phyloP scores from a whole-genome alignment of 2,797 vertebrate species.

The Pelochelys cantorii region DNA sequence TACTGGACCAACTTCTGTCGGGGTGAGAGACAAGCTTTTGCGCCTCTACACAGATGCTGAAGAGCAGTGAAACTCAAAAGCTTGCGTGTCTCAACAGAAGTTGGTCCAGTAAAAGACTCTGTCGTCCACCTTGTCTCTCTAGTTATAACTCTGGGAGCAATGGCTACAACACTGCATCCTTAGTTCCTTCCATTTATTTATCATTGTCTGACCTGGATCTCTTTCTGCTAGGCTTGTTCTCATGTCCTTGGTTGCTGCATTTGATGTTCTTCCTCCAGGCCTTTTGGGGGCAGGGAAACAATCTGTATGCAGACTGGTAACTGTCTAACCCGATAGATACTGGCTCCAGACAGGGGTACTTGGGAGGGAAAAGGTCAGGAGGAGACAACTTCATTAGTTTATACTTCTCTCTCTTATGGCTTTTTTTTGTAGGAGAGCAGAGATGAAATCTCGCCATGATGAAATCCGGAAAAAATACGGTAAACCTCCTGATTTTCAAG shows the following conservation, averaged over 20 bases:
- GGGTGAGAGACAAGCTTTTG: not conserved
- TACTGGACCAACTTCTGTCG: not conserved
- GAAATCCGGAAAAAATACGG: slow-evolving; percentile 96
- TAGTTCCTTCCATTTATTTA: not conserved
- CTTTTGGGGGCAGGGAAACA: not conserved
- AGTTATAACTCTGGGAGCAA: not conserved
- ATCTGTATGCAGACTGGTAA: accelerated
- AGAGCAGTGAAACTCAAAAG: no score
- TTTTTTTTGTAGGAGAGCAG: slow-evolving; percentile 85
- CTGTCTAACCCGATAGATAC: not conserved
- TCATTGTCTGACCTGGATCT: not conserved
- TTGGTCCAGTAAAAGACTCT: not conserved
- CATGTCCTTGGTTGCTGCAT: accelerated
- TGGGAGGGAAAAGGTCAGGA: not conserved
- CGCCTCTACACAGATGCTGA: not conserved
- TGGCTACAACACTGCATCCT: not conserved
- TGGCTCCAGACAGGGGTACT: not conserved
- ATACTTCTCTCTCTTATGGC: accelerated
- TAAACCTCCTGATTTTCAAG: slow-evolving; percentile 65
- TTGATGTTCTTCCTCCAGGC: not conserved
- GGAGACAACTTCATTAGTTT: not conserved
- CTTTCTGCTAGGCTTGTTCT: not conserved
- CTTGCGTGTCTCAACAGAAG: not conserved
- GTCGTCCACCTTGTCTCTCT: not conserved
- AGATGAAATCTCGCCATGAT: slow-evolving; percentile 94